Conservation (phyloP, 2,797 vertebrate genomes). For the Chaenodraco wilsoni region DNA sequence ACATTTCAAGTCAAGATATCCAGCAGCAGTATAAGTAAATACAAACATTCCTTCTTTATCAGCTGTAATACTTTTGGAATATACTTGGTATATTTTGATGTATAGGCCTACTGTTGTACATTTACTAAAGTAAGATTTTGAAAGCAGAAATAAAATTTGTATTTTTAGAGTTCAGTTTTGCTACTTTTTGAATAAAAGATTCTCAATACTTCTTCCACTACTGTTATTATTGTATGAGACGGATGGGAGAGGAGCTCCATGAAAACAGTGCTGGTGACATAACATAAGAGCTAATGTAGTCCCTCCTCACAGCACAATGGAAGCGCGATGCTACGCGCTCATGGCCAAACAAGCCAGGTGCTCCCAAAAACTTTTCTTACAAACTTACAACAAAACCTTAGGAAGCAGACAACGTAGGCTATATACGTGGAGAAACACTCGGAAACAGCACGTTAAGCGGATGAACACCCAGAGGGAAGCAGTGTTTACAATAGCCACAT, state of each 20-base stretch:
- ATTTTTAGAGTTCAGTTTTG: no score
- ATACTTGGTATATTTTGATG: no score
- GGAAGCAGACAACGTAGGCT: neutral
- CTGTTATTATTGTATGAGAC: neutral
- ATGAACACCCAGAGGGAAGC: conserved; percentile 28
- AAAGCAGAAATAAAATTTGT: no score
- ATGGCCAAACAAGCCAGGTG: neutral
- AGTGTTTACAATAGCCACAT: conserved; percentile 78
- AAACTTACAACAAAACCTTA: no score
- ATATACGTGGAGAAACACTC: neutral
- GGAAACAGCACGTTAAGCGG: neutral
- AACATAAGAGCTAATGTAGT: conserved; percentile 28
- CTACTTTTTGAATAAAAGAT: no score
- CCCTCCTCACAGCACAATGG: conserved; percentile 36
- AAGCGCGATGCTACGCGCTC: neutral
- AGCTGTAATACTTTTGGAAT: no score
- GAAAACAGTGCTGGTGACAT: conserved; percentile 41
- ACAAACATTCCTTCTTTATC: no score
- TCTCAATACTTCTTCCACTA: no score
- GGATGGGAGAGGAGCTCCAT: conserved; percentile 17
- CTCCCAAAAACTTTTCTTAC: neutral
- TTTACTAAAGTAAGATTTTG: no score
- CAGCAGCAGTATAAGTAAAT: no score
- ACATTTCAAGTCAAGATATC: no score
- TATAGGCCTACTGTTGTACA: no score